Evolutionary conservation across 1,140 invertebrate species (phyloP), one percentile per base, ranked within the genome.

Genomic region (Drosophila simulans): DNA sequence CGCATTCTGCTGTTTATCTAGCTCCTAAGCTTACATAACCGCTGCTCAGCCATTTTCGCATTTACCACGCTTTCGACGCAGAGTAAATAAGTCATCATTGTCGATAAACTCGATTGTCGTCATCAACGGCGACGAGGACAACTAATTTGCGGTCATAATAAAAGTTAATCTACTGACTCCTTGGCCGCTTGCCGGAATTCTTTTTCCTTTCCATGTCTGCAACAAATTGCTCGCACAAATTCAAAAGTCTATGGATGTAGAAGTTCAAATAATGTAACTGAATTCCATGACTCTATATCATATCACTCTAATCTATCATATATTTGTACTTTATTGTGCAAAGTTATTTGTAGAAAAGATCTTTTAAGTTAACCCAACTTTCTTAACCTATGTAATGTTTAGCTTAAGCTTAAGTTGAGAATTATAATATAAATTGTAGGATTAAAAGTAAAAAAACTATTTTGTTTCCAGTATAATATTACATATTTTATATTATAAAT

Each of bases 141-240:
- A 91, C 90, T 91, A 91, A 91, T 91, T 91, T 91, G 90, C 86
- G 90, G 90, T 90, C 82, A 91, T 91, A 91, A 91, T 91, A 91
- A 91, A 90, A 91, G 90, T 91, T 91, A 90, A 91, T 91, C 84
- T 89, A 89, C 80, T 89, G 80, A 84, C 84, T 89, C 72, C 74
- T 80, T 70, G 66, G 76, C 71, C 43, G 52, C 66, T 79, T 46
- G 55, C 48, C 51, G 25, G 35, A 20, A 37, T 70, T 56, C 64
- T 42, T 27, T 10, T 49, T 58, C 57, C 7, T 58, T 72, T 74
- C 46, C 31, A 25, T 20, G 49, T 51, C 74, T 77, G 74, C 56
- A 77, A 77, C 73, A 69, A 77, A 77, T 83, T 88, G 83, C 66
- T 64, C 64, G 54, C 39, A 53, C 54, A 82, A 72, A 53, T 72